phyloP scores from a whole-genome alignment of 2,888 invertebrate genomes.

The Troides oblongomaculatus region DNA sequence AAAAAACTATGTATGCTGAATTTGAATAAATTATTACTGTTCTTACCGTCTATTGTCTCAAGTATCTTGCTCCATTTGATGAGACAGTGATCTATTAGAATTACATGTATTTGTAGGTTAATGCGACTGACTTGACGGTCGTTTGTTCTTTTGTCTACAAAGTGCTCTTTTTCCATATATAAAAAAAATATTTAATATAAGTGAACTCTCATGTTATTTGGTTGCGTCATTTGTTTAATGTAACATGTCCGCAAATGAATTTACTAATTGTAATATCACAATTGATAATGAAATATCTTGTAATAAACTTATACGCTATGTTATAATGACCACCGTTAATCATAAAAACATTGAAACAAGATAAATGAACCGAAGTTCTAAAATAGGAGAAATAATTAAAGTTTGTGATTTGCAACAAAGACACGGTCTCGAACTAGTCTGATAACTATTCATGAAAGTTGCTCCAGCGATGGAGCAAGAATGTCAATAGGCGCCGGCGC shows the following conservation, averaged over 20 bases:
- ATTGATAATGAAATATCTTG: too few relatives aligned
- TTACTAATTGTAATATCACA: too few relatives aligned
- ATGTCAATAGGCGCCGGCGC: slow-evolving; percentile 68
- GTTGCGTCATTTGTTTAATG: too few relatives aligned
- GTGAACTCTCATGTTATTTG: too few relatives aligned
- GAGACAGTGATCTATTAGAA: slow-evolving; percentile 25
- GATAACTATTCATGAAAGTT: slow-evolving; percentile 77
- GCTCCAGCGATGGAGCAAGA: slow-evolving; percentile 60
- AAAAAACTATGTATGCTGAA: not conserved
- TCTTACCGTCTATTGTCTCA: slow-evolving; percentile 16
- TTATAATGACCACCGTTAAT: not conserved
- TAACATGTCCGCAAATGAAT: too few relatives aligned
- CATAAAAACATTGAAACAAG: not conserved
- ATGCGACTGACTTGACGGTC: not conserved
- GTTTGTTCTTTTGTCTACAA: too few relatives aligned
- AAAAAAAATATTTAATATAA: too few relatives aligned
- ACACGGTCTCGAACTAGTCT: slow-evolving; percentile 57
- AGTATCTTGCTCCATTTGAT: slow-evolving; percentile 17
- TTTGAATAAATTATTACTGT: slow-evolving; percentile 21
- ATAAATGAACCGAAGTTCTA: not conserved
- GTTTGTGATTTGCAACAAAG: slow-evolving; percentile 30
- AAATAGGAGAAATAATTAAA: slow-evolving; percentile 4
- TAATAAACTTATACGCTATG: too few relatives aligned
- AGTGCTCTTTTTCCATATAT: too few relatives aligned
- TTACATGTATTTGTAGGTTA: slow-evolving; percentile 3